Evolutionary conservation across 2,888 invertebrate genomes (phyloP), one percentile per base, ranked within the genome.

Genomic region (Hartigia nigra): DNA sequence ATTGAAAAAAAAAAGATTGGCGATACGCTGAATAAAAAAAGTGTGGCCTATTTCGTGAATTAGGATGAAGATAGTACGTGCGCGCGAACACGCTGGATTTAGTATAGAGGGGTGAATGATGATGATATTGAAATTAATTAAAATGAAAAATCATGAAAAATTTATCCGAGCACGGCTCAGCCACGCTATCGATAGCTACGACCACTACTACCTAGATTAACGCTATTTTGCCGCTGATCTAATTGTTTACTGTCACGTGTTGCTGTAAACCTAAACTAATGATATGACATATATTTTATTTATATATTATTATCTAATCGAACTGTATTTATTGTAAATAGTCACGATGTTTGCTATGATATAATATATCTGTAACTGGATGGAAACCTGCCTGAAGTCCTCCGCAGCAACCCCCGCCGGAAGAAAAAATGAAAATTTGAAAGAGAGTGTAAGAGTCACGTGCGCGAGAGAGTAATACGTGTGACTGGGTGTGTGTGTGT

Each of bases 291-390:
- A 87, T 90, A 90, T 90, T 90, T 90, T 90, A 90, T 90, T 90
- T 90, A 90, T 89, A 87, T 86, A 90, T 87, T 85, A 86, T 84
- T 84, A 84, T 87, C 87, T 89, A 90, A 90, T 88, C 89, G 55
- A 87, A 91, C 87, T 90, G 90, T 91, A 90, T 90, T 90, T 90
- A 90, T 89, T 91, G 90, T 91, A 91, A 90, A 91, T 91, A 91
- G 90, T 90, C 89, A 89, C 88, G 89, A 91, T 91, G 90, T 90
- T 91, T 91, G 90, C 90, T 90, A 91, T 90, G 89, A 89, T 89
- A 89, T 89, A 88, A 90, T 90, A 90, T 90, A 90, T 90, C 90
- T 90, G 90, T 90, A 90, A 90, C 88, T 90, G 90, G 87, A 89
- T 90, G 90, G 89, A 88, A 55, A 89, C 81, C 84, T 88, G 87